Conservation (phyloP, 2,797 vertebrate genomes). For the Neosilurus hyrtlii region DNA sequence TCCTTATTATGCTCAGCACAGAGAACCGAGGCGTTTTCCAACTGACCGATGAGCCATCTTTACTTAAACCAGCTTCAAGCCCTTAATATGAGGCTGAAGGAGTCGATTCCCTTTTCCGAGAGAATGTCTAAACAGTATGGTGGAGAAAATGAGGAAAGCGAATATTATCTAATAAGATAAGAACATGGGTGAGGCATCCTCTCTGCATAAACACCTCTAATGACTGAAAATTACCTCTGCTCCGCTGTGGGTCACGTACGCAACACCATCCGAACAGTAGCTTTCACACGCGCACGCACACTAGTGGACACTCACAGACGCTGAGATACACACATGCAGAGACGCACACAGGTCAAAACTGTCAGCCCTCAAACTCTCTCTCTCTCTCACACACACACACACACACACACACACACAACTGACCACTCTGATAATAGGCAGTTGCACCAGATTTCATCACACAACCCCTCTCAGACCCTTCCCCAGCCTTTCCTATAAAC, state of each 20-base stretch:
- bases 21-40: background rate
- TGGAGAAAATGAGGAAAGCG: constrained; percentile 7
- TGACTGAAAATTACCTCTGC: constrained; percentile 13
- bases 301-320: too few relatives aligned
- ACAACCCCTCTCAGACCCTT: constrained; percentile 24
- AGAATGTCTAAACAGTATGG: background rate
- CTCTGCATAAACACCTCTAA: constrained; percentile 48
- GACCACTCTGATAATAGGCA: constrained; percentile 34
- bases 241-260: constrained; percentile 29
- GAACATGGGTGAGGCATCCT: constrained; percentile 43
- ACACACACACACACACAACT: constrained; percentile 21
- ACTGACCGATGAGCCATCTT: background rate
- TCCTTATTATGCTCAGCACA: background rate
- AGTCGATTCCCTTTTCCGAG: background rate
- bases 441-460: constrained; percentile 51
- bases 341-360: background rate
- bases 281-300: constrained; percentile 26
- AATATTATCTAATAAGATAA: constrained; percentile 4
- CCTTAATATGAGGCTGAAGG: background rate
- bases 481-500: constrained; percentile 45
- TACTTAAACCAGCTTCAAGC: background rate
- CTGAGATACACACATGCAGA: too few relatives aligned
- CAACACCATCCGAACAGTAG: constrained; percentile 13
- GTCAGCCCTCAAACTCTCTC: too few relatives aligned
- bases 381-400: background rate